Base-by-base conservation (phyloP, 1,140 invertebrate genomes). In the Pseudobourletiella spinata region DNA sequence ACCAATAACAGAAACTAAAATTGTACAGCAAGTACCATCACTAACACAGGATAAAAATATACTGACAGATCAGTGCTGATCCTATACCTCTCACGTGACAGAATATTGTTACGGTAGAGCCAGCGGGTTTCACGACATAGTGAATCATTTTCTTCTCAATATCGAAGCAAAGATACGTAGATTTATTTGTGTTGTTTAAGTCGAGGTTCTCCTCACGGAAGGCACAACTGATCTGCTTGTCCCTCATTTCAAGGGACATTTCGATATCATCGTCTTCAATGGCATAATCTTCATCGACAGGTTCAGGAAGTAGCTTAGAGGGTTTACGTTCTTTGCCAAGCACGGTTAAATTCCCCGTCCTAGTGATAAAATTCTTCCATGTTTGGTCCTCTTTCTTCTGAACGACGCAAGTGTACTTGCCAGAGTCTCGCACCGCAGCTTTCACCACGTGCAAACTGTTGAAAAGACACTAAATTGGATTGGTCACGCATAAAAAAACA, bases 1-100 rank as follows among this genome's bases (percentile, higher is more conserved):
- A n/a, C n/a, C n/a, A n/a, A n/a, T n/a, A n/a, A n/a, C n/a, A n/a
- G n/a, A n/a, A n/a, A n/a, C n/a, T n/a, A n/a, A n/a, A n/a, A n/a
- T n/a, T n/a, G n/a, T n/a, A n/a, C n/a, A n/a, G n/a, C n/a, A n/a
- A n/a, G n/a, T n/a, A n/a, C n/a, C n/a, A n/a, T n/a, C n/a, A n/a
- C n/a, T n/a, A n/a, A n/a, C n/a, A n/a, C n/a, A n/a, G n/a, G n/a
- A n/a, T n/a, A n/a, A n/a, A n/a, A n/a, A n/a, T n/a, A n/a, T n/a
- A n/a, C n/a, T n/a, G n/a, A n/a, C n/a, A n/a, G n/a, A n/a, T n/a
- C n/a, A n/a, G n/a, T n/a, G n/a, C n/a, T n/a, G n/a, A n/a, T n/a
- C 32, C 44, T 30, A n/a, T n/a, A 66, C 68, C 68, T 66, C 52
- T 64, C 24, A 54, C 64, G 51, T 63, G 56, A 18, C 68, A 69